phyloP scores from a whole-genome alignment of 2,888 invertebrate genomes.

The Thereva unica region DNA sequence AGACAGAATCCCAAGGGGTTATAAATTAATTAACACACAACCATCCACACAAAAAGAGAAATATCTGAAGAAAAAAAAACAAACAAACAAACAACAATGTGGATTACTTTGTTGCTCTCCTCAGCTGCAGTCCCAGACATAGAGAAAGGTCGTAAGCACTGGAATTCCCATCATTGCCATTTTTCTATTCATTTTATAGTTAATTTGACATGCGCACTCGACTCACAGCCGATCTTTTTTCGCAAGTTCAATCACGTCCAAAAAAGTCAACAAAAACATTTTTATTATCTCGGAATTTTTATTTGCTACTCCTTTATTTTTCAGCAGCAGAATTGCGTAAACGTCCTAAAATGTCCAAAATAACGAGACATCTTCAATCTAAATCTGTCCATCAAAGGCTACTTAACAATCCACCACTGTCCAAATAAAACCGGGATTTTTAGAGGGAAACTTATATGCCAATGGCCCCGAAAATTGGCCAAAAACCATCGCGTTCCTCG shows the following conservation, averaged over 20 bases:
- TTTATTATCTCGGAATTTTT: slow-evolving; percentile 2
- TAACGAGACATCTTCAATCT: slow-evolving; percentile 20
- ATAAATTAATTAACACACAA: slow-evolving; percentile 30
- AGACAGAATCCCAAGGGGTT: slow-evolving; percentile 9
- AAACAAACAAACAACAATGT: no score
- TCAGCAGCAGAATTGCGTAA: slow-evolving; percentile 18
- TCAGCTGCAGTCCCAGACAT: no score
- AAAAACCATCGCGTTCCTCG: background rate
- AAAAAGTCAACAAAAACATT: slow-evolving; percentile 5
- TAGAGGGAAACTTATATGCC: slow-evolving; percentile 17
- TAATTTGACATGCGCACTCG: slow-evolving; percentile 17
- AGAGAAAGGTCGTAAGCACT: background rate
- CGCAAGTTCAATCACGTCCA: slow-evolving; percentile 21
- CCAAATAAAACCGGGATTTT: background rate
- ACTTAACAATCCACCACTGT: slow-evolving; percentile 24
- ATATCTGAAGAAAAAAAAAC: no score
- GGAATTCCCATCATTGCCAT: background rate
- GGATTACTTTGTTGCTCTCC: no score
- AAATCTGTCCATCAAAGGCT: slow-evolving; percentile 28
- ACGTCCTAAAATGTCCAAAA: slow-evolving; percentile 13
- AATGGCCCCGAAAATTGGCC: slow-evolving; percentile 20
- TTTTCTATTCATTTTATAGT: background rate
- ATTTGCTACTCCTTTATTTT: background rate
- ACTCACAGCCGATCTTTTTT: background rate
- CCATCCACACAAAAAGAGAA: background rate